Conservation (phyloP, 2,113 vertebrate species). For the Hepsetus odoe region DNA sequence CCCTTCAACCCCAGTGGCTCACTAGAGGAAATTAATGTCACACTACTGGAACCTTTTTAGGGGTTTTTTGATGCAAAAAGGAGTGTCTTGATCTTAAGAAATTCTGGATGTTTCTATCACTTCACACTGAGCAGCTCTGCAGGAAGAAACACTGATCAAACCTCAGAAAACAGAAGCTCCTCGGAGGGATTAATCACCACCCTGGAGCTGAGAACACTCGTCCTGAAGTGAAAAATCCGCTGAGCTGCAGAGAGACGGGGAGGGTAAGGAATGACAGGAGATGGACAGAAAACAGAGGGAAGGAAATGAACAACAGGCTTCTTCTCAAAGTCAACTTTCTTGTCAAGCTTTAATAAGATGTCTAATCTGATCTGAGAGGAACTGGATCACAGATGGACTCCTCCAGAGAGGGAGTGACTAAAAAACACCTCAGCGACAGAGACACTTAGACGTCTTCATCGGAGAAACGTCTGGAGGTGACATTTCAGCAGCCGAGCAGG, state of each 20-base stretch:
- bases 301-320: neutral
- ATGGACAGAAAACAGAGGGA: neutral
- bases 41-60: too few species aligned
- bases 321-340: neutral
- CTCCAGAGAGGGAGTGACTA: neutral
- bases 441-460: neutral
- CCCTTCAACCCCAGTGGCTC: too few species aligned
- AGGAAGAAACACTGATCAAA: conserved; percentile 34
- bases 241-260: conserved; percentile 66
- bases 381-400: neutral
- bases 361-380: neutral
- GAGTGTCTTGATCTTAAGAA: too few species aligned
- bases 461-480: neutral
- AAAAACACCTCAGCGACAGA: neutral
- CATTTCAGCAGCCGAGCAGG: neutral
- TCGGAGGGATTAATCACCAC: conserved; percentile 83
- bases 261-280: neutral
- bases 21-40: too few species aligned
- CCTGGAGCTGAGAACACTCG: conserved; percentile 76
- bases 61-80: too few species aligned
- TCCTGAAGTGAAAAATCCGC: conserved; percentile 74
- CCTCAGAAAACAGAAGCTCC: conserved; percentile 78
- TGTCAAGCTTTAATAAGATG: neutral
- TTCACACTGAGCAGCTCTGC: too few species aligned
- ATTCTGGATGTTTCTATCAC: too few species aligned